Percentiles rank a stretch among this genome's conserved stretches.
These are phyloP conservation scores for Varanus komodoensis DNA, from an alignment of 2,113 vertebrate species.

Conservation along the genomic window DNA sequence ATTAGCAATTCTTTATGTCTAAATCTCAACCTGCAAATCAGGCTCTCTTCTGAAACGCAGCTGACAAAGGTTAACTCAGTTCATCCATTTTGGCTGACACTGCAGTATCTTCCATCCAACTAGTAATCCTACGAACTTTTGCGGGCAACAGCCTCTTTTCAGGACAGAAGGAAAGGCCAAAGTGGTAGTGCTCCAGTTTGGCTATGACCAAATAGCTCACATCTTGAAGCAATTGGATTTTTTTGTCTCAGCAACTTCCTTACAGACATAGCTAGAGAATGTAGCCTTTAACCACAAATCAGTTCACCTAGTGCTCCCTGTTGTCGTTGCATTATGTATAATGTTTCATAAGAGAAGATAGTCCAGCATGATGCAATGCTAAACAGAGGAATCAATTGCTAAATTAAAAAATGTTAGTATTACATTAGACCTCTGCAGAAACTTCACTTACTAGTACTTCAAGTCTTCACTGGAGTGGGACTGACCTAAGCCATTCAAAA, in stretches of 20 bases:
- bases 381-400: not conserved
- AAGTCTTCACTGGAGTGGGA: not conserved
- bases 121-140: not conserved
- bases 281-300: constrained; percentile 51
- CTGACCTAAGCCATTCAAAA: not conserved
- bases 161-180: not conserved
- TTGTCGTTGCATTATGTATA: constrained; percentile 42
- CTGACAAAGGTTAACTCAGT: not conserved
- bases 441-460: not conserved
- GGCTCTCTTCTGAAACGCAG: not conserved
- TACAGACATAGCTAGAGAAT: constrained; percentile 64
- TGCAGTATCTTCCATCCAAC: not conserved
- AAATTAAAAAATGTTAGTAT: not conserved
- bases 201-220: constrained; percentile 8
- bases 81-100: not conserved
- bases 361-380: not conserved
- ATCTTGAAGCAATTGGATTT: constrained; percentile 65
- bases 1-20: not conserved
- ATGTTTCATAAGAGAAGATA: not conserved
- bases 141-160: constrained; percentile 5
- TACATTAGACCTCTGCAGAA: not conserved
- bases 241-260: constrained; percentile 46
- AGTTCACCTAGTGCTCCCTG: constrained; percentile 25
- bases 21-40: not conserved
- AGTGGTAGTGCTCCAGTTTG: constrained; percentile 20